A percentile compares a stretch with the other conserved stretches of the same genome.
These are phyloP conservation scores for Gymnorhina tibicen DNA, from an alignment of 2,113 vertebrate species.

Conservation along the genomic window DNA sequence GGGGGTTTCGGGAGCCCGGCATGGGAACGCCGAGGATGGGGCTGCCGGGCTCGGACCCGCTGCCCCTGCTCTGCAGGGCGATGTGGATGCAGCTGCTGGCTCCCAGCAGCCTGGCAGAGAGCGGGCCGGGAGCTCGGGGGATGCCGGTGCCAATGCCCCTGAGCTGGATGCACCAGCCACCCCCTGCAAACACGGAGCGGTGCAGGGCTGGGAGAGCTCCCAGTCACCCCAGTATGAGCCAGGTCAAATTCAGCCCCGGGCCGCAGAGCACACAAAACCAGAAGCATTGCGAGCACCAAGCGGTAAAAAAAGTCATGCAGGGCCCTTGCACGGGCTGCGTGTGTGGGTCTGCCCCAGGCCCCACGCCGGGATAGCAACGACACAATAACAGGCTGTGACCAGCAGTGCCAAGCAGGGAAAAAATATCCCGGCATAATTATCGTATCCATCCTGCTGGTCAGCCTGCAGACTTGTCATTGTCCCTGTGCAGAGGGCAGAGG, in stretches of 20 bases:
- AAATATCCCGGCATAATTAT: slow-evolving; percentile 69
- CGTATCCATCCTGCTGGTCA: slow-evolving; percentile 42
- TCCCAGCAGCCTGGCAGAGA: neutral
- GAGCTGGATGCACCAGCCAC: neutral
- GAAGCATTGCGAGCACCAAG: neutral
- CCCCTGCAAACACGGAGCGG: rapidly evolving
- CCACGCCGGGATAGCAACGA: neutral
- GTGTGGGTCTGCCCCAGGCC: neutral
- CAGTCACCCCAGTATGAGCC: neutral
- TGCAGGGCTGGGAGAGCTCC: neutral
- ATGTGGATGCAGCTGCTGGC: neutral
- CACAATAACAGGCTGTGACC: slow-evolving; percentile 19
- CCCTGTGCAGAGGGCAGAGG: slow-evolving; percentile 43
- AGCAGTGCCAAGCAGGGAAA: slow-evolving; percentile 39
- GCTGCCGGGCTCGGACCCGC: neutral
- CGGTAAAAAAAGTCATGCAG: rapidly evolving
- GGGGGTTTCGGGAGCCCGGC: neutral
- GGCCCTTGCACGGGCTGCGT: rapidly evolving
- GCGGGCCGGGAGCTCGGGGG: neutral
- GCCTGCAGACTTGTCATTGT: slow-evolving; percentile 68
- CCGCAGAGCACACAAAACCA: neutral
- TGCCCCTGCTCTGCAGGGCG: neutral
- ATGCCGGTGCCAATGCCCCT: rapidly evolving
- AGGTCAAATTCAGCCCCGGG: rapidly evolving
- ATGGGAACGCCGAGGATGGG: neutral